Conservation (phyloP, 2,888 invertebrate genomes). For the Linnaemya vulpina region DNA sequence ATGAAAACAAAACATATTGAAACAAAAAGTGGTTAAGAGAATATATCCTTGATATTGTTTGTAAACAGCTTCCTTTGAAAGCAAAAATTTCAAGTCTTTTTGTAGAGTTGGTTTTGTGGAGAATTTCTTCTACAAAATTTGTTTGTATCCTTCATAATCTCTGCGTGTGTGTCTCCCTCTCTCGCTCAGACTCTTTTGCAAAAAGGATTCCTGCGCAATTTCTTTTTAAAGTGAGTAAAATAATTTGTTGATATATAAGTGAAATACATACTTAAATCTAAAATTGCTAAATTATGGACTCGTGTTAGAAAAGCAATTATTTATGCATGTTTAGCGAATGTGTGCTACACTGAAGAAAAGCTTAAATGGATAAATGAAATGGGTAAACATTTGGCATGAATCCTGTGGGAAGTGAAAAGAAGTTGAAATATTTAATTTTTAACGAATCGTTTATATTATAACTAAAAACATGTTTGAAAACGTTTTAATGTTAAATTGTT, state of each 20-base stretch:
- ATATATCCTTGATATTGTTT: constrained; percentile 47
- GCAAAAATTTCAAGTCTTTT: constrained; percentile 28
- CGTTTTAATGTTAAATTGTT: no score
- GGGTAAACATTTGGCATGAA: not conserved
- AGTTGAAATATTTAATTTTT: no score
- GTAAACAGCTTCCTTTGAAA: constrained; percentile 44
- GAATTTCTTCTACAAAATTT: constrained; percentile 37
- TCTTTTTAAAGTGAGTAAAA: constrained; percentile 52
- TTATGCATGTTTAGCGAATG: no score
- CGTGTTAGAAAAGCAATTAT: not conserved
- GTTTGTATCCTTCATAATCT: constrained; percentile 53
- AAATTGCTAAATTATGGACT: constrained; percentile 7
- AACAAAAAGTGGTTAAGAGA: constrained; percentile 1
- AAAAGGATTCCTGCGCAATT: constrained; percentile 57
- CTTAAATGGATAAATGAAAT: not conserved
- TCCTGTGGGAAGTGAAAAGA: no score
- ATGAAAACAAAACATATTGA: constrained; percentile 11
- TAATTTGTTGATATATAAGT: not conserved
- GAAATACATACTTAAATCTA: constrained; percentile 9
- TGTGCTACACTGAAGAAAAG: constrained; percentile 6
- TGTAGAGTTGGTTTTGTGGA: constrained; percentile 52
- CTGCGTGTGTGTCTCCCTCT: no score
- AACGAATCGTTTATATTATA: no score
- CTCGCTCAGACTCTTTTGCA: not conserved
- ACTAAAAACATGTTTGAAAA: no score